These are phyloP conservation scores for Pseudolaguvia tuberculata DNA, from an alignment of 2,113 vertebrate species.

Conservation along the genomic window DNA sequence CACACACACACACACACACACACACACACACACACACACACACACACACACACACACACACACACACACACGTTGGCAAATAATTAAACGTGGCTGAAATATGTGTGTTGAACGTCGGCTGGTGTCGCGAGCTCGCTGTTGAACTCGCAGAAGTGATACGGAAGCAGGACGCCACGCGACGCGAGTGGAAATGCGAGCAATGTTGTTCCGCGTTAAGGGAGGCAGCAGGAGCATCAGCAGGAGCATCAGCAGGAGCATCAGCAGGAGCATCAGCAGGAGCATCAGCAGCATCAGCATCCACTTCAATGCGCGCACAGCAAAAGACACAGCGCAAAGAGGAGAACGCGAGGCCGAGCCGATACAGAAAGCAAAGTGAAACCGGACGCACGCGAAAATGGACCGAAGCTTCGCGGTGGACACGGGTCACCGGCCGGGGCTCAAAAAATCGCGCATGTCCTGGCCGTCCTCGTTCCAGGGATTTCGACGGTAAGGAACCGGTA, in stretches of 20 bases:
- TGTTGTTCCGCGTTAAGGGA: slow-evolving; percentile 15
- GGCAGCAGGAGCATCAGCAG: too few relatives aligned
- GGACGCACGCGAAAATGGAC: slow-evolving; percentile 42
- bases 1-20: too few relatives aligned
- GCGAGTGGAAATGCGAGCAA: slow-evolving; percentile 14
- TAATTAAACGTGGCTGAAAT: background rate
- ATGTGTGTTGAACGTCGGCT: background rate
- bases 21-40: too few relatives aligned
- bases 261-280: slow-evolving; percentile 33
- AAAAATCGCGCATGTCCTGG: slow-evolving; percentile 53
- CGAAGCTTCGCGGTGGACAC: slow-evolving; percentile 50
- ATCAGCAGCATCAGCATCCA: slow-evolving; percentile 33
- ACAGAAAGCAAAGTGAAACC: slow-evolving; percentile 26
- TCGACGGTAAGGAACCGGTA: slow-evolving; percentile 43
- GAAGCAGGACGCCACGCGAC: background rate
- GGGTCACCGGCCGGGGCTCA: slow-evolving; percentile 50
- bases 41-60: too few relatives aligned
- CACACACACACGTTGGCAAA: background rate
- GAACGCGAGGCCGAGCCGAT: slow-evolving; percentile 28
- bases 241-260: slow-evolving; percentile 32
- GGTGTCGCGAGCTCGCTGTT: background rate
- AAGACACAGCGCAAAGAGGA: background rate
- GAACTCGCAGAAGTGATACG: background rate
- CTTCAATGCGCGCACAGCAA: slow-evolving; percentile 30
- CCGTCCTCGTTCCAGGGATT: slow-evolving; percentile 53